These are phyloP conservation scores for Paradoxurus hermaphroditus DNA, from an alignment of 2,113 vertebrate species.

Conservation along the genomic window DNA sequence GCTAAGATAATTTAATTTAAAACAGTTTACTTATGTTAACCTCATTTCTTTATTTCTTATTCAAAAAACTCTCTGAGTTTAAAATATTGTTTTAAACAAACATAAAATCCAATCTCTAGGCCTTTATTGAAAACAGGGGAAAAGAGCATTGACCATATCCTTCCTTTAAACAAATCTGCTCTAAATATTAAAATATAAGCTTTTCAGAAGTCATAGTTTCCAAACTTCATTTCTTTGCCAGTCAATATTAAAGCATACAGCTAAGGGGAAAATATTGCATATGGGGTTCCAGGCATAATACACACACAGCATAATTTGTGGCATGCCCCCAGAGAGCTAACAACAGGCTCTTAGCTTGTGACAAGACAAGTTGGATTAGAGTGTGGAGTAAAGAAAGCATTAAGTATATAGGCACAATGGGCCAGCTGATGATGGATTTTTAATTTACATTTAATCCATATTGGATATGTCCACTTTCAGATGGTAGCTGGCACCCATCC, in stretches of 20 bases:
- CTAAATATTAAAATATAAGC: not conserved
- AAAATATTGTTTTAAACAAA: conserved; percentile 14
- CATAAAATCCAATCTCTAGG: not conserved
- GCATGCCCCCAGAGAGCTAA: not conserved
- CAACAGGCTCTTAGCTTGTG: not conserved
- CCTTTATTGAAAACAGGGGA: not conserved
- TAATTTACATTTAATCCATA: not conserved
- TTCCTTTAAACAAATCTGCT: not conserved
- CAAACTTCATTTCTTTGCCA: not conserved
- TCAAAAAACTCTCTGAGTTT: not conserved
- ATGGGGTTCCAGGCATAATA: not conserved
- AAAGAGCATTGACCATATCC: not conserved
- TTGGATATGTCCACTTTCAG: not conserved
- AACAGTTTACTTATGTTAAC: not conserved
- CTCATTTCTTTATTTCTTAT: not conserved
- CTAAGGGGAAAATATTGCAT: not conserved
- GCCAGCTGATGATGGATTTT: not conserved
- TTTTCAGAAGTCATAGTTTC: not conserved
- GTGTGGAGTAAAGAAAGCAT: not conserved
- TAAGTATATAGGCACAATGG: not conserved
- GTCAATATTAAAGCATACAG: not conserved
- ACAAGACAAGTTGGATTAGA: not conserved
- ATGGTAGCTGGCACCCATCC: not conserved
- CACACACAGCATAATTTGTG: not conserved
- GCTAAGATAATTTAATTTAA: not conserved